phyloP scores from a whole-genome alignment of 37 sponge, comb jelly and placozoan genomes.

The Bolinopsis microptera region DNA sequence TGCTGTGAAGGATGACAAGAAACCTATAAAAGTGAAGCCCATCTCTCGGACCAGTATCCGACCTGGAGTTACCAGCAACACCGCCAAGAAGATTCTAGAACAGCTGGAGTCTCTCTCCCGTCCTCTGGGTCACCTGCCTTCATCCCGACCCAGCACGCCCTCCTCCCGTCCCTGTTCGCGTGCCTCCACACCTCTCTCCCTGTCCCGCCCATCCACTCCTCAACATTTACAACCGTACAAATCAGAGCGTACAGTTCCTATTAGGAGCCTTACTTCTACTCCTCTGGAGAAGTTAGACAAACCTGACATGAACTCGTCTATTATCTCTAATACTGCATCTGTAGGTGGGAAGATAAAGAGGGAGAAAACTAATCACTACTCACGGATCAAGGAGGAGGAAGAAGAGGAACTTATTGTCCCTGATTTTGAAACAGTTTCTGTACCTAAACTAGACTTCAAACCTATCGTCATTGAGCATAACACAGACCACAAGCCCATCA shows the following conservation, averaged over 20 bases:
- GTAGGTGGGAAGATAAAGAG: conserved; percentile 63
- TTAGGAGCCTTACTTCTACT: conserved; percentile 42
- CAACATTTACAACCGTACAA: conserved; percentile 41
- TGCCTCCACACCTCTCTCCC: conserved; percentile 37
- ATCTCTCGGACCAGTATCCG: conserved; percentile 38
- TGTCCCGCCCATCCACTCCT: conserved; percentile 49
- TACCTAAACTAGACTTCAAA: conserved; percentile 21
- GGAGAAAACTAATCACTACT: conserved; percentile 36
- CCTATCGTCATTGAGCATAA: conserved; percentile 6
- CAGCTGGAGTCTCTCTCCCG: conserved; percentile 58
- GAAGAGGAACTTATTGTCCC: conserved; percentile 16
- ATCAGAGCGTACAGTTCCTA: not conserved
- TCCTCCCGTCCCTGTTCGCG: conserved; percentile 42
- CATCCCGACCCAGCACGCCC: conserved; percentile 54
- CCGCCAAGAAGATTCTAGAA: conserved; percentile 62
- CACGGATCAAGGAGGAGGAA: conserved; percentile 1
- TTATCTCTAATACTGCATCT: not conserved
- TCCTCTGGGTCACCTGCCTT: conserved; percentile 36
- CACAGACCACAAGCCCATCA: conserved; percentile 7
- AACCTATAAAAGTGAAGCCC: conserved; percentile 44
- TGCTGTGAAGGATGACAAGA: conserved; percentile 12
- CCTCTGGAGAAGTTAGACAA: not conserved
- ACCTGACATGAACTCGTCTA: not conserved
- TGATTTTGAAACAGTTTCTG: conserved; percentile 23
- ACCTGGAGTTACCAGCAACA: conserved; percentile 59